Evolutionary conservation across 2,797 vertebrate species (phyloP).

Genomic region (Acanthurus tractus): DNA sequence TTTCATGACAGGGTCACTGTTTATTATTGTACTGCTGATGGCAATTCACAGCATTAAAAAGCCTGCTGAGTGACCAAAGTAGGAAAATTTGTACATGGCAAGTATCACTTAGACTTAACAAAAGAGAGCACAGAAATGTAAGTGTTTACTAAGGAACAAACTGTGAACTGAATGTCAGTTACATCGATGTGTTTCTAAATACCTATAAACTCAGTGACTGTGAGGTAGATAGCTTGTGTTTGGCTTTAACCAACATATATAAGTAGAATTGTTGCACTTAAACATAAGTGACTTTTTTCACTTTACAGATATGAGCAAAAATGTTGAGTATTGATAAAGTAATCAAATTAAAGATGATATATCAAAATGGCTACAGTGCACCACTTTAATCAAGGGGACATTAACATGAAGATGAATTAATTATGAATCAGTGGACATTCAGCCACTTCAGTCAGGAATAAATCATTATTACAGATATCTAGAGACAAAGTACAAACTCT

Average conservation of each 20-base stretch:
- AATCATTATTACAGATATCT: background rate
- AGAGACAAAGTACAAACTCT: background rate
- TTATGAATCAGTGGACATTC: background rate
- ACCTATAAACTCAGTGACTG: background rate
- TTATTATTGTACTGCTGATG: slow-evolving; percentile 61
- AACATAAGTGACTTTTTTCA: no score
- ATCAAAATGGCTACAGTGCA: background rate
- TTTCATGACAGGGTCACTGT: slow-evolving; percentile 37
- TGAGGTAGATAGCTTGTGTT: no score
- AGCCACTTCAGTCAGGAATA: no score
- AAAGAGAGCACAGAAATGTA: background rate
- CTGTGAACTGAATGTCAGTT: background rate
- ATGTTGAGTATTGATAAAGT: no score
- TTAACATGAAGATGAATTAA: background rate
- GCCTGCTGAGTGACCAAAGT: slow-evolving; percentile 40
- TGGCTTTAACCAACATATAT: no score
- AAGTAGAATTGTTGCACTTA: no score
- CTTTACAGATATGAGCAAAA: no score
- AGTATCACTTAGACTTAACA: slow-evolving; percentile 7
- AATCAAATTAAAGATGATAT: no score
- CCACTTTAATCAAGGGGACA: no score
- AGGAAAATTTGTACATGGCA: slow-evolving; percentile 1
- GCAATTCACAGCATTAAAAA: slow-evolving; percentile 51
- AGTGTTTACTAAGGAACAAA: background rate
- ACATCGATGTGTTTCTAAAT: background rate